Conservation (phyloP, 2,797 vertebrate species). For the Protosalanx chinensis region DNA sequence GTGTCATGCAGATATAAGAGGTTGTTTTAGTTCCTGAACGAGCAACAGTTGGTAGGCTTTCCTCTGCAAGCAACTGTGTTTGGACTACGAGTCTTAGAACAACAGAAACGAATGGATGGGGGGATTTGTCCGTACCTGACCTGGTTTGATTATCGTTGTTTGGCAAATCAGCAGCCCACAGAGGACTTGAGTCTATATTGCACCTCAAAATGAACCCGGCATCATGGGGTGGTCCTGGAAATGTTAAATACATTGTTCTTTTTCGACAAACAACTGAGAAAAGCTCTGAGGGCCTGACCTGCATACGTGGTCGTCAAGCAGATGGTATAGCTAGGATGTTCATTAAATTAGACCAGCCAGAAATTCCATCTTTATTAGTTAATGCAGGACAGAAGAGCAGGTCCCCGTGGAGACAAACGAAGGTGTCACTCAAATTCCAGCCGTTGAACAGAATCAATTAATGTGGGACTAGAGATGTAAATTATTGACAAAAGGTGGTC, state of each 20-base stretch:
- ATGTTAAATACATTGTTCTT: constrained; percentile 40
- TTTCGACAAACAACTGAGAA: constrained; percentile 34
- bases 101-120: neutral
- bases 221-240: constrained; percentile 39
- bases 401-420: constrained; percentile 43
- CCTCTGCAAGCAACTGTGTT: neutral
- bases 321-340: constrained; percentile 38
- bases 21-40: constrained; percentile 17
- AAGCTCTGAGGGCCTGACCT: constrained; percentile 40
- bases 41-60: constrained; percentile 10
- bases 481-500: constrained; percentile 54
- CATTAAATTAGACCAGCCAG: constrained; percentile 49
- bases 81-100: constrained; percentile 15
- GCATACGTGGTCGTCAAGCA: constrained; percentile 36
- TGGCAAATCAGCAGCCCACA: neutral
- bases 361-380: constrained; percentile 58
- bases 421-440: constrained; percentile 58
- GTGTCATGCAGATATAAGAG: constrained; percentile 20
- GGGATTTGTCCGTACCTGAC: neutral
- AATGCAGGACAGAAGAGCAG: constrained; percentile 43
- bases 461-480: constrained; percentile 34
- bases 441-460: constrained; percentile 24
- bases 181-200: neutral
- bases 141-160: neutral
- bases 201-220: constrained; percentile 15